These are phyloP conservation scores for Drosophila multiciliata DNA, from an alignment of 2,888 invertebrate genomes.

Conservation along the genomic window DNA sequence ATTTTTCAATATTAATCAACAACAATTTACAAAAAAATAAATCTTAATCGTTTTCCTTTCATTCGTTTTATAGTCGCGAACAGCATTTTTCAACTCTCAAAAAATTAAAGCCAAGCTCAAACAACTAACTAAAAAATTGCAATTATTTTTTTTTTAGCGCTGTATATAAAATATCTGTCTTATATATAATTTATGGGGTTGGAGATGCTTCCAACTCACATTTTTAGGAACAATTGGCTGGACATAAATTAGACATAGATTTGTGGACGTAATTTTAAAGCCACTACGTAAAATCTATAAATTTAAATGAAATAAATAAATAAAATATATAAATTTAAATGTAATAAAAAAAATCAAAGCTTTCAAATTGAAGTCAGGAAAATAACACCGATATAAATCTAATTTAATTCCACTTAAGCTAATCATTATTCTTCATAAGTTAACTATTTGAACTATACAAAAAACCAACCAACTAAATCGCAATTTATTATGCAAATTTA, in stretches of 20 bases:
- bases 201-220: not conserved
- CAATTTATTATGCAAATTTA: constrained; percentile 14
- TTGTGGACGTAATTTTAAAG: not conserved
- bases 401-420: not conserved
- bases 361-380: not conserved
- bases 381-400: not conserved
- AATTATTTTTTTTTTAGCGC: not conserved
- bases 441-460: not conserved
- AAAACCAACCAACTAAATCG: not conserved
- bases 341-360: not conserved
- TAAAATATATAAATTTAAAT: too few species aligned
- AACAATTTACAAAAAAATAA: not conserved
- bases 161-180: not conserved
- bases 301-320: not conserved
- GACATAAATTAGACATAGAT: not conserved
- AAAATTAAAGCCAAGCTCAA: not conserved
- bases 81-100: not conserved
- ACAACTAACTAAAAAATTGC: not conserved
- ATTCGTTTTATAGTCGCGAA: not conserved
- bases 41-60: not conserved
- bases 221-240: not conserved
- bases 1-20: not conserved
- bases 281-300: not conserved
- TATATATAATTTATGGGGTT: not conserved
- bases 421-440: constrained; percentile 7